These are phyloP conservation scores for Priocnemis perturbator DNA, from an alignment of 2,888 invertebrate genomes.

Conservation along the genomic window DNA sequence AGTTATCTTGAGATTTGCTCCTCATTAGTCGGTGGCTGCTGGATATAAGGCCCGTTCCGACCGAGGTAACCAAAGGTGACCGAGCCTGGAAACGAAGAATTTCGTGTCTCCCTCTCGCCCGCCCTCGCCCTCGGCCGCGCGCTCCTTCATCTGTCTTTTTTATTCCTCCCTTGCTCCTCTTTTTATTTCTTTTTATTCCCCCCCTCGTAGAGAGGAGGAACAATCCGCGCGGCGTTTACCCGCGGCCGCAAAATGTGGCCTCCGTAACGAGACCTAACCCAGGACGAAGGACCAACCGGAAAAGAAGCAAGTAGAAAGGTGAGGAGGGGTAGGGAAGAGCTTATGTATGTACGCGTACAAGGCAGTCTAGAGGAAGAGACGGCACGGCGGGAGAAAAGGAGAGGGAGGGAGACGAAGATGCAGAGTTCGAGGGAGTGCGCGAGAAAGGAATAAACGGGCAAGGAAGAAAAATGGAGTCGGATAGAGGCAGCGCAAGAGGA, in stretches of 20 bases:
- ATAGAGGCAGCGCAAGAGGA: conserved; percentile 27
- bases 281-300: conserved; percentile 24
- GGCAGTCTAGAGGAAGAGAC: conserved; percentile 20
- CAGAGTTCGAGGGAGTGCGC: neutral
- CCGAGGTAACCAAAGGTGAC: conserved; percentile 49
- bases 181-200: conserved; percentile 17
- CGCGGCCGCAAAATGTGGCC: conserved; percentile 26
- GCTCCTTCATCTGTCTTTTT: conserved; percentile 7
- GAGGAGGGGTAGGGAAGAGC: conserved; percentile 11
- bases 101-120: conserved; percentile 4
- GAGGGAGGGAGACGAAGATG: conserved; percentile 6
- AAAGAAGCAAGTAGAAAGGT: neutral
- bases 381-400: neutral
- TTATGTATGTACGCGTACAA: neutral
- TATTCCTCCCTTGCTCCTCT: neutral
- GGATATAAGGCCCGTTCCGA: conserved; percentile 54
- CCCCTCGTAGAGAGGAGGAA: conserved; percentile 11
- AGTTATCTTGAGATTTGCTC: conserved; percentile 71
- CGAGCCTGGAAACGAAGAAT: conserved; percentile 36
- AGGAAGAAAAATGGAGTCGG: conserved; percentile 28
- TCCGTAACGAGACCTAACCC: conserved; percentile 2
- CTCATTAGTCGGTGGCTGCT: conserved; percentile 62
- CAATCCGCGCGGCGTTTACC: conserved; percentile 25
- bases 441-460: conserved; percentile 15
- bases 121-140: neutral